Evolutionary conservation across 2,888 invertebrate genomes (phyloP), one percentile per base, ranked within the genome.

Genomic region (Acronicta alni): DNA sequence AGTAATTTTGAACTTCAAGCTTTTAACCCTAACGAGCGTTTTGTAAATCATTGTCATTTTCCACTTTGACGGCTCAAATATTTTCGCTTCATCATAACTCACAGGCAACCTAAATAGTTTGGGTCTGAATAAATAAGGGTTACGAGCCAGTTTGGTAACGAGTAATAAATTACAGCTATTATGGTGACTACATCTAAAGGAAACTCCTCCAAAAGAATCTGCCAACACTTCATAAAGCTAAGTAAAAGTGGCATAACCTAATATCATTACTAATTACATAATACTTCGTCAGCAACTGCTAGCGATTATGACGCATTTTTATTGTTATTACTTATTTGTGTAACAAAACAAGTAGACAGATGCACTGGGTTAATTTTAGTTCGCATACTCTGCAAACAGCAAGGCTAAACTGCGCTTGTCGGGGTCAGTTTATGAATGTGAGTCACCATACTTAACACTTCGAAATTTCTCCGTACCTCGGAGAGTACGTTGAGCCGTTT

Each of bases 131-230:
- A 81, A 82, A 82, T 77, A 81, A 70, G 67, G 74, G 70, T 62
- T 77, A 70, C 49, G 38, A 47, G 45, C 18, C 57, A 52, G 55
- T 67, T 67, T 62, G 56, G 75, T 82, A 84, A 82, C 72, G 77
- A 77, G 81, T 78, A 66, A 84, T 87, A 87, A 85, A 88, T 89
- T 83, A 85, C 78, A 72, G 57, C 70, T 69, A 75, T 77, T 73
- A 81, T 79, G 72, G 76, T 69, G 74, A 73, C 71, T 76, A 86
- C 82, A 86, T 89, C 85, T 88, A 88, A 88, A 82, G 83, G 75
- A 67, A 67, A 62, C 69, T 43, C 59, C 51, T 74, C 72, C 65
- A 67, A 77, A 80, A 79, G 72, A 74, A 80, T 79, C 72, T 65
- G 73, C 61, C 41, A 57, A 64, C 73, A 80, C 78, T 79, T 85